These are phyloP conservation scores for Neoscelio sp. DNA, from an alignment of 2,888 invertebrate genomes.

Conservation along the genomic window DNA sequence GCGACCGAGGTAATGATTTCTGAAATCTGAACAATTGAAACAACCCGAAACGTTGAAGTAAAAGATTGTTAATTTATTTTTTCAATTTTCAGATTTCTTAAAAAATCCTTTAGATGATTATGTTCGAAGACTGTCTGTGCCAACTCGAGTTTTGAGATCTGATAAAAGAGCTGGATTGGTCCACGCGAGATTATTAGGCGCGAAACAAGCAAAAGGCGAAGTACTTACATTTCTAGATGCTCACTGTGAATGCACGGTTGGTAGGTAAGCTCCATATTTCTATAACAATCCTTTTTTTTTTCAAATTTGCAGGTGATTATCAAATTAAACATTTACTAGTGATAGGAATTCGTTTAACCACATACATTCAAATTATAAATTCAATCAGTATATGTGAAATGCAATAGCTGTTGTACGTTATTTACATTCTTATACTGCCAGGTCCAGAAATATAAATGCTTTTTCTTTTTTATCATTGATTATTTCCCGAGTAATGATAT, in stretches of 20 bases:
- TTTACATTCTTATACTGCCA: too few species aligned
- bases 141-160: slow-evolving; percentile 87
- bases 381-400: too few species aligned
- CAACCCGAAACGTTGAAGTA: too few species aligned
- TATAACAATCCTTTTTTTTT: too few species aligned
- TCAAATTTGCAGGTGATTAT: too few species aligned
- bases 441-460: too few species aligned
- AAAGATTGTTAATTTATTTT: slow-evolving; percentile 1
- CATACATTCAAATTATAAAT: too few species aligned
- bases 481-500: too few species aligned
- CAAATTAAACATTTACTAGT: background rate
- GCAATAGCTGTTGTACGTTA: too few species aligned
- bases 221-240: slow-evolving; percentile 96
- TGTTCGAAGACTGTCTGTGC: slow-evolving; percentile 86
- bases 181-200: slow-evolving; percentile 92
- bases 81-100: slow-evolving; percentile 83
- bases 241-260: slow-evolving; percentile 95
- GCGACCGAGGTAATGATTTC: slow-evolving; percentile 88
- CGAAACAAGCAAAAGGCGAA: slow-evolving; percentile 88
- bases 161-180: slow-evolving; percentile 90
- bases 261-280: slow-evolving; percentile 84
- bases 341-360: too few species aligned
- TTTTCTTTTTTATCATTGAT: too few species aligned
- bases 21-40: slow-evolving; percentile 1
- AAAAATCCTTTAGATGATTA: slow-evolving; percentile 87